Evolutionary conservation across 2,113 vertebrate species (phyloP), one percentile per base, ranked within the genome.

Genomic region (Cynoglossus semilaevis): DNA sequence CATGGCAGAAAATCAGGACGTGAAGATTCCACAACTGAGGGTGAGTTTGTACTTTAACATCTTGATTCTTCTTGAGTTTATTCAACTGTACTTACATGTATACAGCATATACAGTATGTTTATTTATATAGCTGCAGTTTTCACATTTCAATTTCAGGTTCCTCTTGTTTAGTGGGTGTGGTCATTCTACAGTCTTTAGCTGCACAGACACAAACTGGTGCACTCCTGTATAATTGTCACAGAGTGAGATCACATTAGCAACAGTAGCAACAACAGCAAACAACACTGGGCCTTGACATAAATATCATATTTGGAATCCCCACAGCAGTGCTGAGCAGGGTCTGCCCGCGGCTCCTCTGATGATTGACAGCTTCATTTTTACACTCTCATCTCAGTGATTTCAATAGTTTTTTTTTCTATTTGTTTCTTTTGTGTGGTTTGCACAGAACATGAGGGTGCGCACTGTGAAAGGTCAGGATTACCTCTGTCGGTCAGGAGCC

Each of bases 401-500:
- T 9, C 29, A 54, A 0, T 19, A 14, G n/a, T n/a, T n/a, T n/a
- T n/a, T n/a, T n/a, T n/a, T 36, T 64, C 22, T 75, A 46, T 43
- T 16, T 37, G 38, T 35, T 50, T 67, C 11, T 16, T 69, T 64
- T 69, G 29, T 41, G 36, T 82, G 18, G 15, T 68, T 35, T 85
- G 71, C 82, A 67, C 91, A 99, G 96, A 95, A 96, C 80, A 94
- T 99, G 87, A 94, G 93, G 59, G 91, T 99, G 3, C 92, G 96
- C 18, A 95, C 93, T 9, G 95, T 98, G 64, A 96, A 90, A 87
- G 96, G 96, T 55, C 93, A 93, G 81, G 92, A 94, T 78, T 99
- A 99, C 80, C 88, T 93, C 85, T 95, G 94, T 83, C 95, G 90
- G 83, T 93, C 94, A 36, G 96, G 95, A 77, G 93, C 93, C 56